Base-by-base conservation (phyloP, 2,797 vertebrate genomes). In the Rhynchonycteris naso region DNA sequence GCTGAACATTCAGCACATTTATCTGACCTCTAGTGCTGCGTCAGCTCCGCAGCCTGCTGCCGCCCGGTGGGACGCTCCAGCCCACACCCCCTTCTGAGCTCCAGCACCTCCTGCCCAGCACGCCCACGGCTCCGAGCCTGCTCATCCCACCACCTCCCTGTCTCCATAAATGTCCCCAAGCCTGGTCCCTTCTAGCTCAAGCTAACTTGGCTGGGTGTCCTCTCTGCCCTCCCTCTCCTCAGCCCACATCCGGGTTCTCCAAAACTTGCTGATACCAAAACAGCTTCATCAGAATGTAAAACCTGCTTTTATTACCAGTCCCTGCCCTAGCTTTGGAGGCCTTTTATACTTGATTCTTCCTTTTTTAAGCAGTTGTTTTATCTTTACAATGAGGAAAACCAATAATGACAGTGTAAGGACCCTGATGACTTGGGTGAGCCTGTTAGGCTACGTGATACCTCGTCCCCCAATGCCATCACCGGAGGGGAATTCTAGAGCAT, bases 311-410 rank as follows among this genome's bases (percentile, higher is more conserved):
- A 5, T 72, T 69, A 82, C n/a, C 65, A 71, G 7, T 59, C 19
- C 33, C 24, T 82, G 54, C 18, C 75, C 26, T 78, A 52, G 38
- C 54, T 69, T 82, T 9, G 24, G 61, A 47, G 14, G 43, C 69
- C 52, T 89, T 88, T 47, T 21, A n/a, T 63, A 12, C 35, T 74
- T 74, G 83, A 66, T 63, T 76, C 7, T 26, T 28, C 68, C 59
- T 63, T 93, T 90, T 87, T 33, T 22, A 56, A 88, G 54, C 71
- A 63, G 65, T 15, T 26, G 3, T 61, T 69, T 54, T 87, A 7
- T 78, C 56, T 88, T 71, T 88, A 28, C 58, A 79, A 59, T 61
- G 2, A 43, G n/a, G 21, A 33, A 66, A 69, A 56, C 35, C 28
- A 68, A 2, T 58, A 75, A 80, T 21, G 33, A 35, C 24, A 52